Evolutionary conservation across 2,797 vertebrate genomes (phyloP).

Genomic region (Lemur catta): DNA sequence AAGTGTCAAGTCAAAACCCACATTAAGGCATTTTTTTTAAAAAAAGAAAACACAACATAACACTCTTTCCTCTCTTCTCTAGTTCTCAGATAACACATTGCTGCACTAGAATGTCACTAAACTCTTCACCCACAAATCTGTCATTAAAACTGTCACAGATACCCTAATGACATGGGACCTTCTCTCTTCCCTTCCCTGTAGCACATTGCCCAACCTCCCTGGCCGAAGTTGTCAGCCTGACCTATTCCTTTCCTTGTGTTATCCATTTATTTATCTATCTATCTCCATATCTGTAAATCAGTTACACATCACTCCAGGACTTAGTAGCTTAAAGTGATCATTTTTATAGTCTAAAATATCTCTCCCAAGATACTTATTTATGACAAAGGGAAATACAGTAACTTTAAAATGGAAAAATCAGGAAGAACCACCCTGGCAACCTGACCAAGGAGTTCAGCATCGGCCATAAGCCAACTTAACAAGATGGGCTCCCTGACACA

Average conservation of each 20-base stretch:
- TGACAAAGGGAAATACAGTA: not conserved
- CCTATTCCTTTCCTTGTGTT: not conserved
- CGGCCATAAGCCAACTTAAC: not conserved
- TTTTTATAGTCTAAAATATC: not conserved
- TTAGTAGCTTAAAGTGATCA: not conserved
- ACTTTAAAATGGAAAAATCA: not conserved
- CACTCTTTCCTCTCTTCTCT: not conserved
- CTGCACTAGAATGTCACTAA: not conserved
- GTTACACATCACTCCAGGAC: not conserved
- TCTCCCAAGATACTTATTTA: not conserved
- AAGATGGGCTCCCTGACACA: not conserved
- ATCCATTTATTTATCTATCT: not conserved
- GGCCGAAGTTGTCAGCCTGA: not conserved
- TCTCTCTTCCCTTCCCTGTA: not conserved
- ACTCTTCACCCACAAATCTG: not conserved
- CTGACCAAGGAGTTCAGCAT: not conserved
- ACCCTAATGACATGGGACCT: not conserved
- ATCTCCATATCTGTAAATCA: not conserved
- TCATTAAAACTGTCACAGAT: not conserved
- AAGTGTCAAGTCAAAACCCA: not conserved
- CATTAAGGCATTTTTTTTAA: not conserved
- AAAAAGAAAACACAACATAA: not conserved
- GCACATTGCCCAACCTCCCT: not conserved
- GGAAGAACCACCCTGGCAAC: not conserved
- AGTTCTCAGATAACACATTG: not conserved